These are phyloP conservation scores for Cephalotes varians DNA, from an alignment of 2,888 invertebrate genomes.

Conservation along the genomic window DNA sequence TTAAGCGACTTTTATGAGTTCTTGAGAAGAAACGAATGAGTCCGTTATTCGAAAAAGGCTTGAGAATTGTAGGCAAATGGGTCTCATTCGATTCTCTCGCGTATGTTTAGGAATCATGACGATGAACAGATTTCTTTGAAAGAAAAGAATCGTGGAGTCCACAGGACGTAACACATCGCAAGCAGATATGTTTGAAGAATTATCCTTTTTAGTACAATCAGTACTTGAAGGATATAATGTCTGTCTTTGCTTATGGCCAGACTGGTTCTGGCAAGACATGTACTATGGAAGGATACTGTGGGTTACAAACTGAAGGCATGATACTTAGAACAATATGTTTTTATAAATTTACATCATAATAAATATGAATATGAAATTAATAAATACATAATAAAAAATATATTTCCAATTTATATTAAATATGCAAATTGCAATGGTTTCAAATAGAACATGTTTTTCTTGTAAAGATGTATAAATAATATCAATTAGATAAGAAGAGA, in stretches of 20 bases:
- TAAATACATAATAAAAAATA: not conserved
- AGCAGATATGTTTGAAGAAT: slow-evolving; percentile 93
- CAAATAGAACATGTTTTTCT: not conserved
- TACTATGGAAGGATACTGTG: slow-evolving; percentile 94
- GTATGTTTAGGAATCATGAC: too few relatives aligned
- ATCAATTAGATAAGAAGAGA: too few relatives aligned
- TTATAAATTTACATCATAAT: not conserved
- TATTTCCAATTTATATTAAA: not conserved
- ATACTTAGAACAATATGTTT: slow-evolving; percentile 93
- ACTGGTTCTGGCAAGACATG: slow-evolving; percentile 96
- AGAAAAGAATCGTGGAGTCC: too few relatives aligned
- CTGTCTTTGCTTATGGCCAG: slow-evolving; percentile 96
- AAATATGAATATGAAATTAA: not conserved
- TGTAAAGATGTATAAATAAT: too few relatives aligned
- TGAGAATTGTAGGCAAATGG: too few relatives aligned
- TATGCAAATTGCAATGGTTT: not conserved
- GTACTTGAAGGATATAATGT: slow-evolving; percentile 96
- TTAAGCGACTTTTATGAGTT: too few relatives aligned
- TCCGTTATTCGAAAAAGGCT: too few relatives aligned
- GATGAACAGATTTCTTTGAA: too few relatives aligned
- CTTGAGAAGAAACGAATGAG: too few relatives aligned
- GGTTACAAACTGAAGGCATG: slow-evolving; percentile 89
- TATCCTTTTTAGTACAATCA: slow-evolving; percentile 94
- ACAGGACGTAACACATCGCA: slow-evolving; percentile 91
- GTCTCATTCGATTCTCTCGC: too few relatives aligned